Percentiles rank a stretch among this genome's conserved stretches.
Evolutionary conservation across 2,113 vertebrate species (phyloP).

Genomic region (Equus quagga): DNA sequence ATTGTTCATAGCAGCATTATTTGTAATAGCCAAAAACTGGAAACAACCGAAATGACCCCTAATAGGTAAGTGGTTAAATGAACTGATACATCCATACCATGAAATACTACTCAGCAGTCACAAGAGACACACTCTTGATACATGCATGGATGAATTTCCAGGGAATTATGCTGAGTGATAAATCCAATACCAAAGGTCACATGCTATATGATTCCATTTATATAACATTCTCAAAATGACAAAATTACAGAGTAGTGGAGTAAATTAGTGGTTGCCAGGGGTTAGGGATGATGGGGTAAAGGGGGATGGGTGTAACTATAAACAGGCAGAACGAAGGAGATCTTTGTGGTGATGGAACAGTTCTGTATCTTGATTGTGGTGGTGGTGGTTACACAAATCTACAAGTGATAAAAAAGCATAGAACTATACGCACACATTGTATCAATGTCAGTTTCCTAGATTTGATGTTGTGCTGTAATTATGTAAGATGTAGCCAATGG

Average conservation of each 20-base stretch:
- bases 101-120: neutral
- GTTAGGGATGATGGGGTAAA: neutral
- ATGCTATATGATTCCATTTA: neutral
- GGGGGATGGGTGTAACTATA: neutral
- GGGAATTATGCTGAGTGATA: conserved; percentile 4
- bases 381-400: neutral
- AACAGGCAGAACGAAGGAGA: neutral
- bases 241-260: neutral
- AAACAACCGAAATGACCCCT: neutral
- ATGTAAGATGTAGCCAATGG: neutral
- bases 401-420: neutral
- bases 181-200: neutral
- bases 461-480: neutral
- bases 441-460: neutral
- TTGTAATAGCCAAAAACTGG: neutral
- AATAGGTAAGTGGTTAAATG: neutral
- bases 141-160: neutral
- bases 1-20: neutral
- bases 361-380: neutral
- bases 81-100: neutral
- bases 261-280: neutral
- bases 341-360: neutral
- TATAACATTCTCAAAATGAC: neutral
- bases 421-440: neutral
- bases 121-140: conserved; percentile 25